Percentiles rank a stretch among this genome's conserved stretches.
Evolutionary conservation across 2,888 invertebrate species (phyloP).

Genomic region (Ormyrus labotus): DNA sequence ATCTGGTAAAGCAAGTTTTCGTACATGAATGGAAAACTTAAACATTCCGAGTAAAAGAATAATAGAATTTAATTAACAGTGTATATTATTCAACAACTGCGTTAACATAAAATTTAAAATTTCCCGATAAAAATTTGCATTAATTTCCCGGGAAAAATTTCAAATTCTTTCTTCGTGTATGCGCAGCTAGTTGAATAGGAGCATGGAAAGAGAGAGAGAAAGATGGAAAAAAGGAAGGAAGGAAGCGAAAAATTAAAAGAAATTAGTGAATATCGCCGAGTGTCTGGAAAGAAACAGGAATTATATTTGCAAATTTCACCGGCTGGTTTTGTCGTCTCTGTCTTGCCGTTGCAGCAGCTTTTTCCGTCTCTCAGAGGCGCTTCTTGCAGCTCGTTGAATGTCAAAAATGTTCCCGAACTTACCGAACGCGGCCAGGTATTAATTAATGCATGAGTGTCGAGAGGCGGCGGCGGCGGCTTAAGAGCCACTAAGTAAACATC

Average conservation of each 20-base stretch:
- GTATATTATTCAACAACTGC: not conserved
- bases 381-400: slow-evolving; percentile 52
- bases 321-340: slow-evolving; percentile 4
- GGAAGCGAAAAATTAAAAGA: slow-evolving; percentile 46
- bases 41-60: not conserved
- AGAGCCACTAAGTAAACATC: slow-evolving; percentile 66
- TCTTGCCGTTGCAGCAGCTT: slow-evolving; percentile 15
- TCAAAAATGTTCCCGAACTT: slow-evolving; percentile 51
- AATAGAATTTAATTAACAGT: not conserved
- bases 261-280: slow-evolving; percentile 43
- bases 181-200: no score
- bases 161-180: slow-evolving; percentile 12
- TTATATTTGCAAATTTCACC: slow-evolving; percentile 55
- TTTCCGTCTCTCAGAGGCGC: slow-evolving; percentile 18
- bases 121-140: slow-evolving; percentile 41
- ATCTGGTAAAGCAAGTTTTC: no score
- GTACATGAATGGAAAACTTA: not conserved
- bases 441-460: slow-evolving; percentile 61
- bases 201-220: not conserved
- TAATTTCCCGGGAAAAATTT: slow-evolving; percentile 5
- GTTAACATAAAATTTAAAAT: slow-evolving; percentile 27
- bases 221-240: not conserved
- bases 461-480: slow-evolving; percentile 44
- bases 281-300: slow-evolving; percentile 45
- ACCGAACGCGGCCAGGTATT: slow-evolving; percentile 57